Percentiles rank a stretch among this genome's conserved stretches.
Evolutionary conservation across 2,888 invertebrate species (phyloP).

Genomic region (Nebria salina): DNA sequence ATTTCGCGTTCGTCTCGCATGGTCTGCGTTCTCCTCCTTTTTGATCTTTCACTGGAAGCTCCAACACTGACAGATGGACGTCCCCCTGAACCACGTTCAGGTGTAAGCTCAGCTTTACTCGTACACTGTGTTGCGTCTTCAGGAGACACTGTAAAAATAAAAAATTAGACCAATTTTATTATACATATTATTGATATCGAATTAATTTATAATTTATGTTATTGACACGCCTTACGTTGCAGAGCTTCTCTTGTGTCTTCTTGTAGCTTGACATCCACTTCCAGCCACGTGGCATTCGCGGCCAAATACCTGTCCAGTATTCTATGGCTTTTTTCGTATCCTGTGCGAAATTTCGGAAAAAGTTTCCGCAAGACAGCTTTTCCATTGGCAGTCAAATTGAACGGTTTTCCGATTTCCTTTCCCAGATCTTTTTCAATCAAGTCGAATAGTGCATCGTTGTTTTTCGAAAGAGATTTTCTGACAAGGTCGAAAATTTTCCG

Average conservation of each 20-base stretch:
- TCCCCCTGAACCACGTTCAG: constrained; percentile 32
- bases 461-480: too few species aligned
- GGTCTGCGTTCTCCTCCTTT: too few species aligned
- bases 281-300: constrained; percentile 46
- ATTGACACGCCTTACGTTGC: constrained; percentile 11
- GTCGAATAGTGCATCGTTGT: constrained; percentile 27
- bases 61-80: constrained; percentile 47
- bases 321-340: constrained; percentile 43
- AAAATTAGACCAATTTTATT: constrained; percentile 6
- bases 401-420: constrained; percentile 23
- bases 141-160: constrained; percentile 6
- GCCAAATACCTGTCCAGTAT: constrained; percentile 18
- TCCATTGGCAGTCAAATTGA: constrained; percentile 30
- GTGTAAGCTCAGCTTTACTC: background rate
- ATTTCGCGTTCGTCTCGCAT: too few species aligned
- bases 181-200: constrained; percentile 10
- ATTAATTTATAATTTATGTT: constrained; percentile 11
- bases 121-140: background rate
- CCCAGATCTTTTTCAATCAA: constrained; percentile 34
- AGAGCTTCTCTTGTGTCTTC: constrained; percentile 28
- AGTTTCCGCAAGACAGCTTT: too few species aligned
- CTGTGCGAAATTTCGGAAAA: too few species aligned
- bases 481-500: too few species aligned
- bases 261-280: constrained; percentile 40
- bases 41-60: constrained; percentile 49